These are phyloP conservation scores for Cyclophora albipunctata DNA, from an alignment of 2,888 invertebrate genomes.

Conservation along the genomic window DNA sequence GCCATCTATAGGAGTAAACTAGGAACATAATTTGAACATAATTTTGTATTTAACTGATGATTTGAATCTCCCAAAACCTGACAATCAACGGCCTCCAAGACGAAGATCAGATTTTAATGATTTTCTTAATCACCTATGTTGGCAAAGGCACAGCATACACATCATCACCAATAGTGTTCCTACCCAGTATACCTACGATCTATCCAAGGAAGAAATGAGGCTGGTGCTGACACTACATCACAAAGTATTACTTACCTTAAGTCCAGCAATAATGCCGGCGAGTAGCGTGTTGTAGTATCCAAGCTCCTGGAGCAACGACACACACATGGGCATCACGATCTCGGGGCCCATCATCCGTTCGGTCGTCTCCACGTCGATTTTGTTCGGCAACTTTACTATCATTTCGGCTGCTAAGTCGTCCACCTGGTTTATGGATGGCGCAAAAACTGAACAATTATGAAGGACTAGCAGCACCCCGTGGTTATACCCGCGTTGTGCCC, in stretches of 20 bases:
- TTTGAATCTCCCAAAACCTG: too few species aligned
- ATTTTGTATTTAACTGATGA: too few species aligned
- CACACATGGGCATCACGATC: slow-evolving; percentile 84
- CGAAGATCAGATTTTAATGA: neutral
- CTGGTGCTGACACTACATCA: too few species aligned
- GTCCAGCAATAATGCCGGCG: slow-evolving; percentile 37
- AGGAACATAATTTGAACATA: too few species aligned
- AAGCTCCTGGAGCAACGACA: slow-evolving; percentile 88
- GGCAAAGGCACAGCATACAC: neutral
- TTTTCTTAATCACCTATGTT: neutral
- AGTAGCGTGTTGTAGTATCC: slow-evolving; percentile 63
- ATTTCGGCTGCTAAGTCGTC: slow-evolving; percentile 81
- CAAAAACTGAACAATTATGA: too few species aligned
- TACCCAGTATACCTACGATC: too few species aligned
- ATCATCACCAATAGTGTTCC: too few species aligned
- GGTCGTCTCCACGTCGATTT: slow-evolving; percentile 85
- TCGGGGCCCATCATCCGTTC: slow-evolving; percentile 83
- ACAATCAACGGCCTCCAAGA: too few species aligned
- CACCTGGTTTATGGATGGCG: slow-evolving; percentile 33
- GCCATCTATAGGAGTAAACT: too few species aligned
- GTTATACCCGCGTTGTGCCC: too few species aligned
- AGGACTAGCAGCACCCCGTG: too few species aligned
- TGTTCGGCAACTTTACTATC: slow-evolving; percentile 79
- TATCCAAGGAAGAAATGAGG: too few species aligned
- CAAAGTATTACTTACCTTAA: slow-evolving; percentile 35